Percentiles rank a stretch among this genome's conserved stretches.
Conservation (phyloP, 2,888 invertebrate genomes). For the Drosophila setosimentum region DNA sequence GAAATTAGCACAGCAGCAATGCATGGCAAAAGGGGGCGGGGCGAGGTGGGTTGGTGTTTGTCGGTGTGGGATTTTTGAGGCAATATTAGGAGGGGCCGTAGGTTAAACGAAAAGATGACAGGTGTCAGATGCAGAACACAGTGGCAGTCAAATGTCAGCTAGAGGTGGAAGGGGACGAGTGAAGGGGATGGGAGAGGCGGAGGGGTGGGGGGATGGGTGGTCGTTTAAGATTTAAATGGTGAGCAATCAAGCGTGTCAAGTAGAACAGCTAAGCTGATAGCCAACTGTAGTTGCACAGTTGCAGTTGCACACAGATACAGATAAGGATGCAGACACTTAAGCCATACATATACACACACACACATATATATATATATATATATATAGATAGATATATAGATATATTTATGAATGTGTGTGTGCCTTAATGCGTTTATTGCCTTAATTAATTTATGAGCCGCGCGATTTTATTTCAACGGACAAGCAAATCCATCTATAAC, state of each 20-base stretch:
- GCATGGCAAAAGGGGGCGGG: background rate
- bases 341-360: background rate
- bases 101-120: conserved; percentile 80
- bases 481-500: conserved; percentile 36
- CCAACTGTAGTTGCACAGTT: background rate
- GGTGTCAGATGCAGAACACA: conserved; percentile 70
- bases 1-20: conserved; percentile 63
- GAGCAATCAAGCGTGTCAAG: conserved; percentile 42
- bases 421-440: conserved; percentile 65
- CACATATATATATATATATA: background rate
- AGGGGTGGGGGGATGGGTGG: background rate
- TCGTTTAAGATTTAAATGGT: conserved; percentile 51
- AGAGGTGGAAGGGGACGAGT: accelerated
- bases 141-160: conserved; percentile 49
- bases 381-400: background rate
- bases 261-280: conserved; percentile 9
- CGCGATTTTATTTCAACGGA: conserved; percentile 71
- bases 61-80: background rate
- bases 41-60: background rate
- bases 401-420: background rate
- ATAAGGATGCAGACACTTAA: conserved; percentile 11
- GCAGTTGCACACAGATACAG: background rate
- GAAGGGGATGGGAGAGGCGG: background rate
- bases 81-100: conserved; percentile 23
- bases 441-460: conserved; percentile 83